Base-by-base conservation (phyloP, 2,888 invertebrate genomes). In the Dicranocentrus wangi region DNA sequence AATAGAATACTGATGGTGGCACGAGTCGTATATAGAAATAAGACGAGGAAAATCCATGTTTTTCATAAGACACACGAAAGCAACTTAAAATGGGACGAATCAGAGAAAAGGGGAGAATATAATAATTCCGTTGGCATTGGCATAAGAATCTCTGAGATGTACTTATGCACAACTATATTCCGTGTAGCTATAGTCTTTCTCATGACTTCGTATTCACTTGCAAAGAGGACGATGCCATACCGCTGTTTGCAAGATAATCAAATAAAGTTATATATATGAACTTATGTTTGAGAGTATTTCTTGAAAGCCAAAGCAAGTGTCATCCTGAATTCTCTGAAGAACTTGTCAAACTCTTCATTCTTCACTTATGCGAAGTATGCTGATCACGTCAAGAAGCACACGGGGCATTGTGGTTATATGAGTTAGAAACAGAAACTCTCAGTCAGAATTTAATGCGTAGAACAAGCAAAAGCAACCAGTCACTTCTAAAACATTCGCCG, bases 261-360 rank as follows among this genome's bases (percentile, higher is more conserved):
- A 32, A 19, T 63, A 17, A 63, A 39, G 63, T 42, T 19, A 19
- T 42, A n/a, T 32, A 8, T 60, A 28, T 19, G 21, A 21, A 10
- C 19, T 10, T 10, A 39, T 63, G 39, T 21, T 28, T 60, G 63
- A 39, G 47, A 51, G 25, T 47, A 66, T 27, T 66, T 27, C 15
- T 51, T 47, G 66, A 51, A 66, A 28, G 17, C 61, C 61, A 61
- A 61, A 19, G 47, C 27, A 66, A 66, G 47, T 66, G 66, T 66
- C 66, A 66, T 51, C 25, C 28, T 47, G 42, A 42, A 65, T 65
- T 65, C 65, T 42, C 66, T 25, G 19, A 66, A 51, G 47, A 47
- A 66, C 66, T 66, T 66, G 66, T 66, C 66, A 66, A 58, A 47
- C 66, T 66, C 47, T 66, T 17, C 25, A 42, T 63, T 27, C 10